phyloP scores from a whole-genome alignment of 2,113 vertebrate genomes.

The Poecilia latipinna region DNA sequence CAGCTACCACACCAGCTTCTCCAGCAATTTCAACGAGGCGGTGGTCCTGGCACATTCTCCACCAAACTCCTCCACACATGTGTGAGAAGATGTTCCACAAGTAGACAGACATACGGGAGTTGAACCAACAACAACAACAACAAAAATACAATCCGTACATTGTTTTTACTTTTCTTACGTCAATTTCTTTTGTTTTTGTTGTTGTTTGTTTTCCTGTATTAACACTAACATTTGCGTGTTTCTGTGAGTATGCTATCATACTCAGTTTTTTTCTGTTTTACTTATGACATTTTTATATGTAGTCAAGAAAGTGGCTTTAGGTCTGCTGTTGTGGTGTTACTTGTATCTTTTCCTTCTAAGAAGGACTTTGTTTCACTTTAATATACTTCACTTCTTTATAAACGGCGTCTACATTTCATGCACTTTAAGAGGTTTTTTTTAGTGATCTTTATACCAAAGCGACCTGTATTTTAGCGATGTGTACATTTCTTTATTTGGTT shows the following conservation, averaged over 20 bases:
- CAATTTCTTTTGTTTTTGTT: neutral
- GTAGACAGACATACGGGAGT: neutral
- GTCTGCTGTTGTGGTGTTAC: conserved; percentile 26
- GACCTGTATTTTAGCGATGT: neutral
- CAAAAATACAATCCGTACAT: neutral
- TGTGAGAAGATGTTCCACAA: conserved; percentile 41
- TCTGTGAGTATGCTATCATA: neutral
- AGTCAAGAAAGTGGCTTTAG: conserved; percentile 7
- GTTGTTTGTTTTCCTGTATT: neutral
- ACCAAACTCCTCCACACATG: conserved; percentile 68
- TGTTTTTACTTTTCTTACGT: neutral
- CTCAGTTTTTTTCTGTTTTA: neutral
- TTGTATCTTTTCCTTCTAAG: conserved; percentile 70
- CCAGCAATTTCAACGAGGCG: conserved; percentile 50
- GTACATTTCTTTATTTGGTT: neutral
- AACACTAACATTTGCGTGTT: conserved; percentile 1
- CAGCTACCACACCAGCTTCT: conserved; percentile 70
- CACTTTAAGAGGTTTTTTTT: conserved; percentile 60
- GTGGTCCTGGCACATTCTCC: conserved; percentile 64
- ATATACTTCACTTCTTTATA: conserved; percentile 20
- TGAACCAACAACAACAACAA: too few relatives aligned
- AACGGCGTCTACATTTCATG: conserved; percentile 9
- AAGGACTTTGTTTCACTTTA: conserved; percentile 54
- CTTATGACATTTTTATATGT: conserved; percentile 4
- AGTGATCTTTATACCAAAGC: neutral